These are phyloP conservation scores for Coreoperca whiteheadi DNA, from an alignment of 2,113 vertebrate genomes.

Conservation along the genomic window DNA sequence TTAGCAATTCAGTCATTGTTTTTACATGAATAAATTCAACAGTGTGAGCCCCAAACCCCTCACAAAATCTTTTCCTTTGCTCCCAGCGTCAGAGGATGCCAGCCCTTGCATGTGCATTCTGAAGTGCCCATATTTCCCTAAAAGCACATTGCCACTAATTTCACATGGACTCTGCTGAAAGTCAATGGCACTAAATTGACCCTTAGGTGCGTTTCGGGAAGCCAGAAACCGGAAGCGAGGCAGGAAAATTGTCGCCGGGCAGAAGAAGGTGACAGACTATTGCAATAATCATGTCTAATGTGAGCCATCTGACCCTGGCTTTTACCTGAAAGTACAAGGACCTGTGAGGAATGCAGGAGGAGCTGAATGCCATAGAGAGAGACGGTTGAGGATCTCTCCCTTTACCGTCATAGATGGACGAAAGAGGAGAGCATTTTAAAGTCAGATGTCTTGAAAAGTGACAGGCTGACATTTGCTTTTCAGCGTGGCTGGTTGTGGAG, in stretches of 20 bases:
- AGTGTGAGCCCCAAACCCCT: neutral
- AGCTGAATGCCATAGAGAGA: constrained; percentile 48
- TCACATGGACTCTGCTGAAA: constrained; percentile 65
- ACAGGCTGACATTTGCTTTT: constrained; percentile 83
- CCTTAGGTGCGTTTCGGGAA: constrained; percentile 45
- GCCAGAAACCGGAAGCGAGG: constrained; percentile 42
- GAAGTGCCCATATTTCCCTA: constrained; percentile 38
- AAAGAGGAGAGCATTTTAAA: constrained; percentile 72
- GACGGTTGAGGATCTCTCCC: constrained; percentile 38
- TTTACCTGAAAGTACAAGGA: constrained; percentile 62
- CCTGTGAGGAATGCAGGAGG: constrained; percentile 32
- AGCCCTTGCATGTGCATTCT: constrained; percentile 28
- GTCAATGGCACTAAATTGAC: constrained; percentile 58
- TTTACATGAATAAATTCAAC: constrained; percentile 8
- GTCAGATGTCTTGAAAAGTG: constrained; percentile 76
- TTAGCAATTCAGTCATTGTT: neutral
- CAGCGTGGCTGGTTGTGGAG: constrained; percentile 74
- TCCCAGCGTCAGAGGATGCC: constrained; percentile 4
- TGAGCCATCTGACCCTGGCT: constrained; percentile 67
- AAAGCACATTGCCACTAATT: constrained; percentile 53
- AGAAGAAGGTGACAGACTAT: constrained; percentile 52
- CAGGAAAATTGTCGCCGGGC: constrained; percentile 49
- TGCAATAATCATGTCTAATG: constrained; percentile 74
- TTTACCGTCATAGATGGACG: constrained; percentile 43
- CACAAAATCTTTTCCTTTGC: constrained; percentile 15